A percentile compares a stretch with the other conserved stretches of the same genome.
Evolutionary conservation across 2,113 vertebrate genomes (phyloP).

Genomic region (Hemibagrus wyckioides): DNA sequence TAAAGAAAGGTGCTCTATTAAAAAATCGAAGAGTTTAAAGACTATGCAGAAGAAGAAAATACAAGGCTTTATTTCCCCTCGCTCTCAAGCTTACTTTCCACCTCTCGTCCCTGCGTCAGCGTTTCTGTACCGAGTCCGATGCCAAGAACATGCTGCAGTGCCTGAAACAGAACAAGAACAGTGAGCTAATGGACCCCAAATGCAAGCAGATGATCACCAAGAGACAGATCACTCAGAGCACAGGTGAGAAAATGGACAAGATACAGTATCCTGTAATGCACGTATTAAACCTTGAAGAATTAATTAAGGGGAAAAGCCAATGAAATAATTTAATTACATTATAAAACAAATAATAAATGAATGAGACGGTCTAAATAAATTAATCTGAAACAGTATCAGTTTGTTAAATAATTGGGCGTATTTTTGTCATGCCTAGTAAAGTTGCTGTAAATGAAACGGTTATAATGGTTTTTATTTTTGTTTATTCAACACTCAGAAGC

Average conservation of each 20-base stretch:
- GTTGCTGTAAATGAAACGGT: too few relatives aligned
- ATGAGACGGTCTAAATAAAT: too few relatives aligned
- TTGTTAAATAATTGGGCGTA: too few relatives aligned
- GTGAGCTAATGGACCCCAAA: slow-evolving; percentile 88
- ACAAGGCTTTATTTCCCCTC: neutral
- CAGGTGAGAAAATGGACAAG: slow-evolving; percentile 47
- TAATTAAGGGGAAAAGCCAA: too few relatives aligned
- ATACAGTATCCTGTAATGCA: too few relatives aligned
- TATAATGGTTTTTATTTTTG: too few relatives aligned
- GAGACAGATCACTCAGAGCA: slow-evolving; percentile 88
- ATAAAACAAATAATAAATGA: too few relatives aligned
- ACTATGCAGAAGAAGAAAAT: neutral
- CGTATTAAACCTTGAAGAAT: neutral
- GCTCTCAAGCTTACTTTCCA: neutral
- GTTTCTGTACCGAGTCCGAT: slow-evolving; percentile 85
- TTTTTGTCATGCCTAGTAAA: neutral
- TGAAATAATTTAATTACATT: too few relatives aligned
- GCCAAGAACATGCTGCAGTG: slow-evolving; percentile 83
- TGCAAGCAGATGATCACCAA: slow-evolving; percentile 93
- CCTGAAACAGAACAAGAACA: slow-evolving; percentile 90
- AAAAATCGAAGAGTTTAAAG: neutral
- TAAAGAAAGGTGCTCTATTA: neutral
- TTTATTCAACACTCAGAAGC: neutral
- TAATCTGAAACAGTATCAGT: too few relatives aligned
- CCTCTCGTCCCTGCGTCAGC: slow-evolving; percentile 62